Evolutionary conservation across 2,797 vertebrate species (phyloP), one percentile per base, ranked within the genome.

Genomic region (Spondyliosoma cantharus): DNA sequence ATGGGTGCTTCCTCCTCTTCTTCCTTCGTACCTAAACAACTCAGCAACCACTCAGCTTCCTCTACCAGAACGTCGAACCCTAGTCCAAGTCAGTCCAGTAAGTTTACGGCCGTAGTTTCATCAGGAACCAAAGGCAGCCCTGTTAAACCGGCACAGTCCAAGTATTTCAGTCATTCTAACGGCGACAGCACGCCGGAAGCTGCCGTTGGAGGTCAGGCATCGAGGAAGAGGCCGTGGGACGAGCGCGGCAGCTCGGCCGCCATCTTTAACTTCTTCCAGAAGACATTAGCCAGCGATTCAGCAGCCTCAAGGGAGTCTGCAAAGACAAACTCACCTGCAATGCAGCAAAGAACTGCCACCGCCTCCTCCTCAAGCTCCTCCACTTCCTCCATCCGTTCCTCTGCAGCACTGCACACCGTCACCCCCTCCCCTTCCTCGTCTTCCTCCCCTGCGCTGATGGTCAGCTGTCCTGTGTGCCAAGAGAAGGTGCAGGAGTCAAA

Each of bases 381-480:
- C 7, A 7, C 83, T 8, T 75, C 78, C 3, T 61, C 83, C 2
- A 20, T 13, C 3, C 79, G 50, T 19, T 43, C 78, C 61, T 71
- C 86, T 5, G 60, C 5, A 19, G 81, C 29, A 16, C 53, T n/a
- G 37, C 60, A n/a, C n/a, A 63, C 29, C 8, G n/a, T 27, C 14
- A 19, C 83, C 16, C 22, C 76, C n/a, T 62, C 85, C 14, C 62
- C 75, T 0, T 27, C 83, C 12, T 17, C 79, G 11, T 54, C 78
- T n/a, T 66, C 72, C 9, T 46, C 82, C 27, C 52, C 80, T 2
- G 81, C 58, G 16, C 60, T 81, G 59, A 94, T 64, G n/a, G 97
- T 99, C 63, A 84, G 32, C 80, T 99, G 98, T 82, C 98, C 98
- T 0, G 96, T 96, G 53, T 99, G 98, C 84, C 93, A 91, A 22